phyloP scores from a whole-genome alignment of 1,140 invertebrate species.

The Oryctes rhinoceros region DNA sequence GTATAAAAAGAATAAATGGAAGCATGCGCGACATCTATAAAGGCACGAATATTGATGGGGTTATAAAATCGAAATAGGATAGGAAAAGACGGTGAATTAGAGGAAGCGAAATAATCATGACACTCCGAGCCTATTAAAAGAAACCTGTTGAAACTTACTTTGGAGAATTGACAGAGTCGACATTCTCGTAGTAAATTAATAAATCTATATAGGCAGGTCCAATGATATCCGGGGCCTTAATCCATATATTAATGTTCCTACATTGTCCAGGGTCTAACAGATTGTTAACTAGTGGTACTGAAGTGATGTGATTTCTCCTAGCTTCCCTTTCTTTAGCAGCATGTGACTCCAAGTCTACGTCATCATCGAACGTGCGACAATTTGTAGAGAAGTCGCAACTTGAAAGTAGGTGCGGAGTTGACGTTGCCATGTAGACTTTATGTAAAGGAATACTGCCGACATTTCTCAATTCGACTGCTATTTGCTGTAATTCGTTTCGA shows the following conservation, averaged over 20 bases:
- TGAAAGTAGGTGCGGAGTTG: constrained; percentile 73
- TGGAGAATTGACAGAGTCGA: constrained; percentile 60
- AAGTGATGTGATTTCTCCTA: constrained; percentile 64
- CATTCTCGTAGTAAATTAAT: constrained; percentile 78
- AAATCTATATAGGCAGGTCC: constrained; percentile 72
- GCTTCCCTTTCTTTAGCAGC: constrained; percentile 62
- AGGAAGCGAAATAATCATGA: too few species aligned
- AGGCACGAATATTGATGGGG: too few species aligned
- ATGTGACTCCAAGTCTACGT: constrained; percentile 57
- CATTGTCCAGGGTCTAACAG: constrained; percentile 66
- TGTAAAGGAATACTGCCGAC: constrained; percentile 72
- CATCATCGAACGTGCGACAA: constrained; percentile 50
- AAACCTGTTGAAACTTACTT: constrained; percentile 54
- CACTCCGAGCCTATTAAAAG: neutral
- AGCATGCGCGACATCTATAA: too few species aligned
- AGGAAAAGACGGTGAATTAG: too few species aligned
- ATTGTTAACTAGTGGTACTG: constrained; percentile 61
- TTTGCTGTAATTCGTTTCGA: constrained; percentile 75
- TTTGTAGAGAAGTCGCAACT: constrained; percentile 52
- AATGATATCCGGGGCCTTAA: constrained; percentile 71
- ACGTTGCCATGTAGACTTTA: constrained; percentile 73
- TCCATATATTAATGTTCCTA: constrained; percentile 70
- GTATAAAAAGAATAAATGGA: too few species aligned
- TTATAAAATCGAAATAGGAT: too few species aligned
- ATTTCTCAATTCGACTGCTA: constrained; percentile 76